Conservation (phyloP, 2,113 vertebrate species). For the Lepus americanus region DNA sequence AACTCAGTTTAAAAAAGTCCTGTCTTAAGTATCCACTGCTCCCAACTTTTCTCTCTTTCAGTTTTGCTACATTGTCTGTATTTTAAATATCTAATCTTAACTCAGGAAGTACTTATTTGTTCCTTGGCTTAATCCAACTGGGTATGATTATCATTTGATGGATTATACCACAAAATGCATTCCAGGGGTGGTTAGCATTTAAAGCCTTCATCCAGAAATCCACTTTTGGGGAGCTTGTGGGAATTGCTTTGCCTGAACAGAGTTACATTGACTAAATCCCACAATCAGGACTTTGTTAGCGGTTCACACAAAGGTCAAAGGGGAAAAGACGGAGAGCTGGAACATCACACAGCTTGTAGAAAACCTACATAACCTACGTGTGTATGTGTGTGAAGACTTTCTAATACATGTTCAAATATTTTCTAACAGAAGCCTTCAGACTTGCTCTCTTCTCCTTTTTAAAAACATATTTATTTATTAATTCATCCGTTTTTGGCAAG, state of each 20-base stretch:
- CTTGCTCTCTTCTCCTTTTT: neutral
- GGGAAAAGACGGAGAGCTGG: neutral
- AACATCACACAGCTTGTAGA: neutral
- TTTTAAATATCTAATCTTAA: slow-evolving; percentile 17
- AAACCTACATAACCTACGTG: neutral
- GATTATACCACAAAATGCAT: neutral
- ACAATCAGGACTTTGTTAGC: neutral
- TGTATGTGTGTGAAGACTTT: neutral
- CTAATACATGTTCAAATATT: neutral
- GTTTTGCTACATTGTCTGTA: neutral
- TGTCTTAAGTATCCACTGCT: neutral
- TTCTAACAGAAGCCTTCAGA: neutral
- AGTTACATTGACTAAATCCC: neutral
- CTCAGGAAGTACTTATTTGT: neutral
- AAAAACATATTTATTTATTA: no score
- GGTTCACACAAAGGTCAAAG: neutral
- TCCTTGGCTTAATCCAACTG: neutral
- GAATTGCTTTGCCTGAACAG: neutral
- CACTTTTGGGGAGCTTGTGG: neutral
- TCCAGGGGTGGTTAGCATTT: neutral
- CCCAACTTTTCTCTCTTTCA: neutral
- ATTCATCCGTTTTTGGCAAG: no score
- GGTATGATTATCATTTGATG: neutral
- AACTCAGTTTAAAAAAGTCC: neutral
- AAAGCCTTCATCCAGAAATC: neutral